Evolutionary conservation across 2,113 vertebrate genomes (phyloP).

Genomic region (Lampris megalopsis): DNA sequence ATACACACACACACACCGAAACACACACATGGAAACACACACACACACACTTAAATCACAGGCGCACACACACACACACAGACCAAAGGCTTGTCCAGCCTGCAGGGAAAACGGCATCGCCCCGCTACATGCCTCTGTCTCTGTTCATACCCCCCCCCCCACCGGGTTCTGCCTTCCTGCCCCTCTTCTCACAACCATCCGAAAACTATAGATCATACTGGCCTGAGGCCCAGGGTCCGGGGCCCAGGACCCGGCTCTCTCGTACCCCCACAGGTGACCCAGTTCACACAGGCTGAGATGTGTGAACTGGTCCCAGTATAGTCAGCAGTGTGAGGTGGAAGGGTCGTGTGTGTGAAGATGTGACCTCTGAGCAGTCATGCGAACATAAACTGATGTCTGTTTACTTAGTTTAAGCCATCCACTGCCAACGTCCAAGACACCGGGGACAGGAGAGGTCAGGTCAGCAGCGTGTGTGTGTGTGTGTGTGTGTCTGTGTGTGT

Average conservation of each 20-base stretch:
- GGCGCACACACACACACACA: background rate
- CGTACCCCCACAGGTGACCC: background rate
- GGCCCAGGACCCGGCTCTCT: background rate
- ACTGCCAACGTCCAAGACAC: no score
- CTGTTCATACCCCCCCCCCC: slow-evolving; percentile 3
- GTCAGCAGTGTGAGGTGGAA: background rate
- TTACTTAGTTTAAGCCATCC: no score
- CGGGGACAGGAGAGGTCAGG: no score
- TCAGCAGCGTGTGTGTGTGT: slow-evolving; percentile 3
- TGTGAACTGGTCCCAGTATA: background rate
- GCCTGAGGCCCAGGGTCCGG: background rate
- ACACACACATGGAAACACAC: slow-evolving; percentile 20
- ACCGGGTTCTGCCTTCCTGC: background rate
- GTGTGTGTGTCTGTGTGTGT: slow-evolving; percentile 14
- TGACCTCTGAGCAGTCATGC: background rate
- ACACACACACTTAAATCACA: slow-evolving; percentile 5
- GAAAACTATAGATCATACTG: background rate
- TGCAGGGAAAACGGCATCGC: background rate
- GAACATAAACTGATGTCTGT: no score
- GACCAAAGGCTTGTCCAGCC: no score
- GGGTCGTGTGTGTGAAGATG: slow-evolving; percentile 4
- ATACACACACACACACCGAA: slow-evolving; percentile 43
- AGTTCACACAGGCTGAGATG: slow-evolving; percentile 3
- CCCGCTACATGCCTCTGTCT: slow-evolving; percentile 1
- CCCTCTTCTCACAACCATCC: background rate